Evolutionary conservation across 2,888 invertebrate genomes (phyloP), one percentile per base, ranked within the genome.

Genomic region (Abscondita cerata): DNA sequence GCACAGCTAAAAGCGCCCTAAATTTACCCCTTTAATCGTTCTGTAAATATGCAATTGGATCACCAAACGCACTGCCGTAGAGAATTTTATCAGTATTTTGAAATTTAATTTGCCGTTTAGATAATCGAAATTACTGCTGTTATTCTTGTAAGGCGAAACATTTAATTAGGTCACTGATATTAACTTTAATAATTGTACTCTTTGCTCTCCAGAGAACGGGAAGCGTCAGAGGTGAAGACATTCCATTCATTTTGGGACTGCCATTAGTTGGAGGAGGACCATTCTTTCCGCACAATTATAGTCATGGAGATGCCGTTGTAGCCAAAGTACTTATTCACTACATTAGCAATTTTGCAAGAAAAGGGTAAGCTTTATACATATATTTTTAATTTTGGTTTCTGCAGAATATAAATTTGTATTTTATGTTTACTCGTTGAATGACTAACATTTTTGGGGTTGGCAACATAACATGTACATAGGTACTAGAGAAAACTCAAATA

Each of bases 141-240:
- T 62, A 52, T 34, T 57, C 52, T 56, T 46, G 40, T 40, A 40
- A 40, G 50, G 57, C 40, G 50, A 31, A 40, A 20, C 33, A 25
- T 41, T 57, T 50, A 57, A 58, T 58, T 52, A 18, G 44, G 58
- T 52, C 52, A 47, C 52, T 16, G 41, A 33, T 41, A 50, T 48
- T 48, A 52, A 48, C 52, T 52, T 48, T 62, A 64, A 38, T 52
- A 51, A 52, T 58, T 44, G 15, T 11, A 9, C 44, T 62, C 53
- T 66, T 58, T 76, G 65, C 68, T 67, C 79, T 80, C 11, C 80
- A 92, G 91, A 84, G 91, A 66, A 84, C 87, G 62, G 92, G 93
- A 16, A 93, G 93, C 52, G 92, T 92, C 52, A 87, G 90, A 71
- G 94, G 94, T 50, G 95, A 95, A 79, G 95, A 95, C 79, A 82